Evolutionary conservation across 2,113 vertebrate genomes (phyloP).

Genomic region (Lichenostomus cassidix): DNA sequence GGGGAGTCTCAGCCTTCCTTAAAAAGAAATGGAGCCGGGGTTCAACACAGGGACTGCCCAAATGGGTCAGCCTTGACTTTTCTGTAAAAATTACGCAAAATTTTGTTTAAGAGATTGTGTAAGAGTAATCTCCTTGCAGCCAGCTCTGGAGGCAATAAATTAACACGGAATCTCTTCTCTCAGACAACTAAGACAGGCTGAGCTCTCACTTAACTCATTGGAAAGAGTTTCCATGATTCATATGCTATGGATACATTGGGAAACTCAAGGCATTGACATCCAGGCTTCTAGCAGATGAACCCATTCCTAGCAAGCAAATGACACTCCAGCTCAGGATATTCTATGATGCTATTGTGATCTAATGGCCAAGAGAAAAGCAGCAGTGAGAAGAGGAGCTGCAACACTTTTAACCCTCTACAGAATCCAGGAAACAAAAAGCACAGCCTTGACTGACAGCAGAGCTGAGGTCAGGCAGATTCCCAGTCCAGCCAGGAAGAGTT

Average conservation of each 20-base stretch:
- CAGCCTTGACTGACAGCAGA: neutral
- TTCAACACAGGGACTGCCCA: neutral
- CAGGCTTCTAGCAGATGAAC: neutral
- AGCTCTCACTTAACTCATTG: neutral
- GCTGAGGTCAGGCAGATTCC: neutral
- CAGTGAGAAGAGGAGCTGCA: neutral
- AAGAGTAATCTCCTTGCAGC: neutral
- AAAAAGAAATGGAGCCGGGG: neutral
- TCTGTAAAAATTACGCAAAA: neutral
- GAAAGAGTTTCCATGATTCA: neutral
- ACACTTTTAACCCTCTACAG: rapidly evolving
- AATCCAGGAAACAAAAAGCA: neutral
- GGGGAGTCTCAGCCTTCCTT: neutral
- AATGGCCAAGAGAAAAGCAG: neutral
- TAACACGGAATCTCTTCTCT: neutral
- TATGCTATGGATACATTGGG: rapidly evolving
- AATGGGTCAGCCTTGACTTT: neutral
- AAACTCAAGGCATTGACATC: neutral
- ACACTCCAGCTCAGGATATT: neutral
- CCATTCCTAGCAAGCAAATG: neutral
- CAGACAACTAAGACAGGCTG: neutral
- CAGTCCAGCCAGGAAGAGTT: neutral
- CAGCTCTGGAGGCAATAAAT: neutral
- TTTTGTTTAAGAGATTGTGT: neutral
- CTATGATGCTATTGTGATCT: neutral